Base-by-base conservation (phyloP, 2,888 invertebrate genomes). In the Chrysolina americana region DNA sequence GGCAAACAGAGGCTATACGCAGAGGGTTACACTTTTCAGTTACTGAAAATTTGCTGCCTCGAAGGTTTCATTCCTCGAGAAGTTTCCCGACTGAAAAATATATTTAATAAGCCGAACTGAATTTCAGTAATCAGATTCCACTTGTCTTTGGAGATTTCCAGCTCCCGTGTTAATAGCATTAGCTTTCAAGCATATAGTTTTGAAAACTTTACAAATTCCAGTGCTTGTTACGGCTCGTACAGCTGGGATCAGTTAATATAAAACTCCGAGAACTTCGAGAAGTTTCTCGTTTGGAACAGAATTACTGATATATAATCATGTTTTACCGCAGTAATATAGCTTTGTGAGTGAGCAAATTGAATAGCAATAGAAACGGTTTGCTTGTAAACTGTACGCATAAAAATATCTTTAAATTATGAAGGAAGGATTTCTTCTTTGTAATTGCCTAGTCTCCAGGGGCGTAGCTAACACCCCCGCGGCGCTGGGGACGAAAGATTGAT, bases 221-320 rank as follows among this genome's bases (percentile, higher is more conserved):
- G 48, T 65, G 41, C 48, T 50, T 65, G 62, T 64, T 71, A 64
- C 17, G 59, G 62, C 75, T 75, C 47, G 65, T 59, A 53, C 75
- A 75, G 70, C 75, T 75, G 75, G 70, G 71, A 65, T 72, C 75
- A 65, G 69, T 66, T 69, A 59, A 65, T 68, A 75, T 75, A 71
- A 74, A 74, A 74, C 74, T 74, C 53, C 63, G 21, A 23, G 68
- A 66, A 53, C 48, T 65, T 17, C 56, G 56, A 56, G 56, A 56
- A 56, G 3, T 23, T 56, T 56, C 23, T 23, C 9, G 59, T 28
- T 59, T 2, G 10, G 23, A 59, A n/a, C 23, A 10, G 59, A 59
- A n/a, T 28, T 59, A 59, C 59, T 36, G 28, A 56, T 59, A 28
- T 59, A 28, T 28, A 59, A 28, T 59, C n/a, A 50, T 47, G 15